These are phyloP conservation scores for Cnemophilus loriae DNA, from an alignment of 2,113 vertebrate species.

Conservation along the genomic window DNA sequence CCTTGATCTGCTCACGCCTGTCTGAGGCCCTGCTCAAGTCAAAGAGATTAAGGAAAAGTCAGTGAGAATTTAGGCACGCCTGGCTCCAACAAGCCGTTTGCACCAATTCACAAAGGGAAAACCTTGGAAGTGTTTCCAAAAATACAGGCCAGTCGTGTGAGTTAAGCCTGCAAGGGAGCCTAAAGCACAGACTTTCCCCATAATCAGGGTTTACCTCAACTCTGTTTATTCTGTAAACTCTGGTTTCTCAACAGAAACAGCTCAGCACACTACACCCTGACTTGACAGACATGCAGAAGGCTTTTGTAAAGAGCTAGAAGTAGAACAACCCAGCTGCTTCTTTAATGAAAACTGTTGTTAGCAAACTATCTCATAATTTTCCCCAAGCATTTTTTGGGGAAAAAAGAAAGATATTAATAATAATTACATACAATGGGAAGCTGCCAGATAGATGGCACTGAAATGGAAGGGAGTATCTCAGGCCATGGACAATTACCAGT, in stretches of 20 bases:
- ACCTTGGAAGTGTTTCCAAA: conserved; percentile 50
- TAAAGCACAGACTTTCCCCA: conserved; percentile 27
- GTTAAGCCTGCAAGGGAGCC: conserved; percentile 39
- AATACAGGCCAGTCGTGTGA: conserved; percentile 25
- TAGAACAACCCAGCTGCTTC: conserved; percentile 33
- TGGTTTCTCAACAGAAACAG: conserved; percentile 67
- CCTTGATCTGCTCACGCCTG: conserved; percentile 17
- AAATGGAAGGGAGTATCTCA: background rate
- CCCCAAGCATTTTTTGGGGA: background rate
- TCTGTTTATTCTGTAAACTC: conserved; percentile 71
- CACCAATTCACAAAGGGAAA: conserved; percentile 55
- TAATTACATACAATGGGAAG: background rate
- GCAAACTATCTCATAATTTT: conserved; percentile 26
- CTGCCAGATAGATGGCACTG: background rate
- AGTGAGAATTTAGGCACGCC: conserved; percentile 52
- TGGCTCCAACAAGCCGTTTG: conserved; percentile 15
- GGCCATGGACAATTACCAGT: background rate
- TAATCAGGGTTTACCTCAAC: conserved; percentile 56
- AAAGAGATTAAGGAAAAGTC: conserved; percentile 54
- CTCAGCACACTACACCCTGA: conserved; percentile 51
- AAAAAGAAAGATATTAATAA: background rate
- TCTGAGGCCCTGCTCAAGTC: background rate
- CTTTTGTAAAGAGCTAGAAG: conserved; percentile 3
- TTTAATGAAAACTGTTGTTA: conserved; percentile 27
- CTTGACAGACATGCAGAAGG: conserved; percentile 23